phyloP scores from a whole-genome alignment of 2,797 vertebrate species.

The Hapalemur alaotrensis region DNA sequence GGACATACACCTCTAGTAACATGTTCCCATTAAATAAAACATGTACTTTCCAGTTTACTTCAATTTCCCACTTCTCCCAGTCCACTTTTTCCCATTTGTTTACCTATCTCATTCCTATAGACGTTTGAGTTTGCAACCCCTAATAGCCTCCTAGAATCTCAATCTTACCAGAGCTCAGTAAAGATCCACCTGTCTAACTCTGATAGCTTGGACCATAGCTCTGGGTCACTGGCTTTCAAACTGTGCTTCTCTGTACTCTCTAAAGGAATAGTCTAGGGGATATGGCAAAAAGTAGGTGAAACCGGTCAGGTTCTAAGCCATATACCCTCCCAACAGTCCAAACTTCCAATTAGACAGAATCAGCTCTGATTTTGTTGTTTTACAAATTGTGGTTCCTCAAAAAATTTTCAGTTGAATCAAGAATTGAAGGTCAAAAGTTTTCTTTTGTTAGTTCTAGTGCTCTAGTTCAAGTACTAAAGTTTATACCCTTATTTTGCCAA shows the following conservation, averaged over 20 bases:
- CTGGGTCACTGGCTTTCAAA: not conserved
- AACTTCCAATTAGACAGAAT: not conserved
- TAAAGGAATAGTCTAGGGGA: not conserved
- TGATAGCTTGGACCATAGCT: not conserved
- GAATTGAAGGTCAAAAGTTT: not conserved
- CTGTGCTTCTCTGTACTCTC: not conserved
- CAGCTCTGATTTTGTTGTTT: conserved; percentile 11
- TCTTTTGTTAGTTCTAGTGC: not conserved
- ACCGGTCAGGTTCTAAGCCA: not conserved
- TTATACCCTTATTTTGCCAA: conserved; percentile 8
- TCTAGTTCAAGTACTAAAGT: not conserved
- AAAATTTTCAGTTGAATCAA: conserved; percentile 3
- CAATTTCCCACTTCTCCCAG: not conserved
- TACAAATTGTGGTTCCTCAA: not conserved
- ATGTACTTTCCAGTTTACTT: not conserved
- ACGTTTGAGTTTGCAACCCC: not conserved
- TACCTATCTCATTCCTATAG: not conserved
- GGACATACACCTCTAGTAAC: not conserved
- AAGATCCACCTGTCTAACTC: not conserved
- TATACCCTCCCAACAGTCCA: not conserved
- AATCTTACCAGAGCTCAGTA: not conserved
- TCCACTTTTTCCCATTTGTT: not conserved
- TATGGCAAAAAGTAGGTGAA: not conserved
- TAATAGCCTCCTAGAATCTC: not conserved
- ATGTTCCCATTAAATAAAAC: not conserved